Base-by-base conservation (phyloP, 2,888 invertebrate species). In the Mythimna lalbum region DNA sequence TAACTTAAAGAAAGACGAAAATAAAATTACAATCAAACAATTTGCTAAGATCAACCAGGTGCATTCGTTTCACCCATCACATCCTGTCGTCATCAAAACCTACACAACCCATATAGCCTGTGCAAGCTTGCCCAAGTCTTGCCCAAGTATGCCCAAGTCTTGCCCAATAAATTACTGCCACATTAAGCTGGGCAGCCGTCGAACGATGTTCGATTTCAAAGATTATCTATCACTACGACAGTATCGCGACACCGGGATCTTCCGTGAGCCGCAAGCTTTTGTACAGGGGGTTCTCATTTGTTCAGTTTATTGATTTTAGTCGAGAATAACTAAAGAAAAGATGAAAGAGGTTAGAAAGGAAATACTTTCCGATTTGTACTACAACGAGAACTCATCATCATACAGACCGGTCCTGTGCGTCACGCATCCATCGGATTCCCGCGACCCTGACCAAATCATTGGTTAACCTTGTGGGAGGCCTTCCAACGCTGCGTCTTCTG, bases 141-240 rank as follows among this genome's bases (percentile, higher is more conserved):
- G 14, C 33, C 33, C 27, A 43, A 47, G 49, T 36, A 57, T 56
- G n/a, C 60, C 64, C 82, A 76, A 90, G 36, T 7, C 53, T 67
- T 64, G 31, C 69, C 74, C 81, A 83, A 91, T 90, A 90, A 90
- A 89, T 91, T 83, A 89, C 87, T 86, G 89, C 81, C 84, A 81
- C 83, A 87, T 88, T 85, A 88, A 86, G 86, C 83, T 82, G 86
- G 88, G 78, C 83, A 86, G 77, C 90, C 92, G 87, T 95, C 94
- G 94, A 94, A 93, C 91, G 91, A 86, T 95, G 95, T 95, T 92
- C 94, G 94, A 95, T 95, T 88, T 80, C 84, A 88, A 90, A 94
- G 94, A 95, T 95, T 95, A 95, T 95, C 95, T 95, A 95, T 95
- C 95, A 95, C 90, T 88, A 78, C 78, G 95, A 95, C 95, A 94